A percentile compares a stretch with the other conserved stretches of the same genome.
Evolutionary conservation across 1,140 invertebrate genomes (phyloP).

Genomic region (Trichomalopsis sarcophagae): DNA sequence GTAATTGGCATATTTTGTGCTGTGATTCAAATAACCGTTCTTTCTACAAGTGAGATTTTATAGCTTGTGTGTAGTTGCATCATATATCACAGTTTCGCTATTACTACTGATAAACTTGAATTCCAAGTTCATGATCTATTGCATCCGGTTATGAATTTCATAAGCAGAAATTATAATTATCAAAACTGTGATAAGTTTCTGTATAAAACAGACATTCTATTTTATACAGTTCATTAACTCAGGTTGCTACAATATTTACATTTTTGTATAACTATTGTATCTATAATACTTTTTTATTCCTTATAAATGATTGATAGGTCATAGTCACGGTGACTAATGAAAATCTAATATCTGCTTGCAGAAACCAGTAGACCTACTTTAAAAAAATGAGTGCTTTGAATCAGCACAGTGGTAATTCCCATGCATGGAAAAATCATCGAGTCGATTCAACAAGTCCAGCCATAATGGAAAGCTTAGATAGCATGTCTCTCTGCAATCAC

Average conservation of each 20-base stretch:
- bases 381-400: constrained; percentile 42
- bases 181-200: background rate
- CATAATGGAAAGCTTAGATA: constrained; percentile 65
- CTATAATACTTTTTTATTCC: background rate
- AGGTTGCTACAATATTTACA: background rate
- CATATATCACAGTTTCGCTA: background rate
- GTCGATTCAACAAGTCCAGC: constrained; percentile 49
- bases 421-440: constrained; percentile 32
- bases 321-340: background rate
- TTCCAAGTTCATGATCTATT: background rate
- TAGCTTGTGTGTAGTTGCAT: background rate
- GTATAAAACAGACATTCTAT: background rate
- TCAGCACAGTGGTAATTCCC: constrained; percentile 23
- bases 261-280: background rate
- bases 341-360: background rate
- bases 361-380: background rate
- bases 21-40: background rate
- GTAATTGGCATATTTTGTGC: constrained; percentile 16
- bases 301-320: background rate
- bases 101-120: background rate
- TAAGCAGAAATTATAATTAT: background rate
- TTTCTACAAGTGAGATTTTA: background rate
- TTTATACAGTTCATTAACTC: background rate
- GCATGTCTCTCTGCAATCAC: constrained; percentile 58
- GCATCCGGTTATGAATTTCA: background rate